These are phyloP conservation scores for Drosophila differens DNA, from an alignment of 2,888 invertebrate species.

Conservation along the genomic window DNA sequence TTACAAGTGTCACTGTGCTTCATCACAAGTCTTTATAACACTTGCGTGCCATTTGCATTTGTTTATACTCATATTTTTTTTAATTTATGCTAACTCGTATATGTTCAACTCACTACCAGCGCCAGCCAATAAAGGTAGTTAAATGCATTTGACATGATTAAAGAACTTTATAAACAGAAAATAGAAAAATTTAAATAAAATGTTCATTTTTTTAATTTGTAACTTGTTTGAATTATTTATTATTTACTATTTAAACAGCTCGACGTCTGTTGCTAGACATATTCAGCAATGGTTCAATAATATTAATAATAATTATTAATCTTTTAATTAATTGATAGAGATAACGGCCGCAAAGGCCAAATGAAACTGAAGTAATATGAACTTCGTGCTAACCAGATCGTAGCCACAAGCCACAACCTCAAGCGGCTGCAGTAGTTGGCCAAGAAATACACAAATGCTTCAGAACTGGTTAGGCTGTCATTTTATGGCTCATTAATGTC, in stretches of 20 bases:
- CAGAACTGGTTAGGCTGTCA: conserved; percentile 61
- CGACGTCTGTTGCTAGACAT: background rate
- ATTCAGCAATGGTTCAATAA: conserved; percentile 5
- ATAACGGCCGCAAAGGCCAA: conserved; percentile 4
- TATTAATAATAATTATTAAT: too few relatives aligned
- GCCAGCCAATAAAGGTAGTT: background rate
- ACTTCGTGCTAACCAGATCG: conserved; percentile 17
- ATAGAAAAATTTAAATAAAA: background rate
- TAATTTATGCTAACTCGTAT: background rate
- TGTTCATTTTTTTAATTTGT: background rate
- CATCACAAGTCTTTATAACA: conserved; percentile 24
- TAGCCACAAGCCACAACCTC: conserved; percentile 7
- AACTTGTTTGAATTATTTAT: background rate
- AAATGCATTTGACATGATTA: background rate
- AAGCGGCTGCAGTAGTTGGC: conserved; percentile 12
- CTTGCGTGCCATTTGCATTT: conserved; percentile 14
- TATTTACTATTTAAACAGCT: background rate
- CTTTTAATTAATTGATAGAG: background rate
- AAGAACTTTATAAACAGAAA: background rate
- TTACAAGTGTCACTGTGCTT: background rate
- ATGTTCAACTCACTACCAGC: background rate
- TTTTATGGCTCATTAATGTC: conserved; percentile 71
- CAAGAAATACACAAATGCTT: conserved; percentile 17
- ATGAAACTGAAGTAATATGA: conserved; percentile 1
- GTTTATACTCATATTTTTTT: background rate